Base-by-base conservation (phyloP, 2,113 vertebrate genomes). In the Heptranchias perlo region DNA sequence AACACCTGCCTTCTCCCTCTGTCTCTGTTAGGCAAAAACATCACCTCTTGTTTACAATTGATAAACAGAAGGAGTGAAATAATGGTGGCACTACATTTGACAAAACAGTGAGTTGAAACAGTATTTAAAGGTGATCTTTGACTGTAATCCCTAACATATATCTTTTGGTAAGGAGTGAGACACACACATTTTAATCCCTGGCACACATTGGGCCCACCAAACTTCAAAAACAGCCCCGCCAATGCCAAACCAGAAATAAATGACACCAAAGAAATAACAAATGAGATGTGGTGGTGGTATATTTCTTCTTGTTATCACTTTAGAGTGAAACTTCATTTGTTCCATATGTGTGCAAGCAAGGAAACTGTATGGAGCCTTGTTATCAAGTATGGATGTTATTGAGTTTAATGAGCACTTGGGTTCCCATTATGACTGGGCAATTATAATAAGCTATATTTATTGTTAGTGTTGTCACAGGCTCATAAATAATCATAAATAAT, bases 231-330 rank as follows among this genome's bases (percentile, higher is more conserved):
- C 28, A 54, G 28, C 28, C 10, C 52, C 86, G 23, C 49, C 49
- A 58, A 54, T 58, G 52, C 49, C 3, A 28, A 89, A 31, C 86
- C 35, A 28, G 28, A 89, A 89, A 58, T 54, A 89, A 58, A 89
- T 52, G 47, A 89, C 4, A 25, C 49, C 49, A 35, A 89, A 89
- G 49, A 89, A 89, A 54, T 89, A 86, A 86, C 82, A 86, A 82
- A 86, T 86, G 44, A 49, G 82, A 54, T 89, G 86, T 65, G 92
- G 92, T 65, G 35, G 61, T 94, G 31, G n/a, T 65, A 64, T 65
- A 44, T 94, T 94, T 64, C 92, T 94, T 94, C 91, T 93, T 44
- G n/a, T 94, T 94, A 94, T 94, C 54, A 65, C 58, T 64, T 94
- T 61, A 64, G 35, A 64, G 35, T 64, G 91, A 39, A 87, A 87